phyloP scores from a whole-genome alignment of 2,113 vertebrate species.

The Neomonachus schauinslandi region DNA sequence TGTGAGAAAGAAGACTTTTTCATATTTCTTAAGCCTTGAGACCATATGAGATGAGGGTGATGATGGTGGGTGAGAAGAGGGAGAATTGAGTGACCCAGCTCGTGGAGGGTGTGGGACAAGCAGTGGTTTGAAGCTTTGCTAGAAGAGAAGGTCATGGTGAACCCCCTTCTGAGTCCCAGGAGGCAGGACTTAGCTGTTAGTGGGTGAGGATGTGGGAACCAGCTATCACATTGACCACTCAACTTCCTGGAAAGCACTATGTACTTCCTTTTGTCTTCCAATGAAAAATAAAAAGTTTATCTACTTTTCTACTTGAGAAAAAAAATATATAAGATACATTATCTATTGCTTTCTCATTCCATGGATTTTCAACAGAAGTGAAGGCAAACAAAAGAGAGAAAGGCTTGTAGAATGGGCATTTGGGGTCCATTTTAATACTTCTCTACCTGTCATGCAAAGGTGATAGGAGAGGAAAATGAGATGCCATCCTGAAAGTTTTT shows the following conservation, averaged over 20 bases:
- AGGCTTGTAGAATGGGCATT: neutral
- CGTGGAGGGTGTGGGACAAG: accelerated
- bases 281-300: neutral
- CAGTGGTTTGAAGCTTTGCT: accelerated
- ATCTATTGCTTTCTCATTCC: neutral
- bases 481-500: neutral
- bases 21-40: neutral
- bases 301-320: neutral
- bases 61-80: accelerated
- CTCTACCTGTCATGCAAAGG: accelerated
- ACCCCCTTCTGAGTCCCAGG: no score
- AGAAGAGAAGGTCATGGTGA: accelerated
- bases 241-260: neutral
- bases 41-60: neutral
- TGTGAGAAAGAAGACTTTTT: neutral
- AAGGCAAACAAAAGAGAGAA: neutral
- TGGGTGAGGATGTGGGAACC: accelerated
- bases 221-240: accelerated
- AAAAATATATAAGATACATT: neutral
- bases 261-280: neutral
- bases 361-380: neutral
- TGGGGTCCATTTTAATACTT: neutral
- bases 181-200: no score
- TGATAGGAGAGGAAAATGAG: neutral
- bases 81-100: neutral